Evolutionary conservation across 92 coral and sea anemone species (phyloP).

Genomic region (Epizoanthus ramosus): DNA sequence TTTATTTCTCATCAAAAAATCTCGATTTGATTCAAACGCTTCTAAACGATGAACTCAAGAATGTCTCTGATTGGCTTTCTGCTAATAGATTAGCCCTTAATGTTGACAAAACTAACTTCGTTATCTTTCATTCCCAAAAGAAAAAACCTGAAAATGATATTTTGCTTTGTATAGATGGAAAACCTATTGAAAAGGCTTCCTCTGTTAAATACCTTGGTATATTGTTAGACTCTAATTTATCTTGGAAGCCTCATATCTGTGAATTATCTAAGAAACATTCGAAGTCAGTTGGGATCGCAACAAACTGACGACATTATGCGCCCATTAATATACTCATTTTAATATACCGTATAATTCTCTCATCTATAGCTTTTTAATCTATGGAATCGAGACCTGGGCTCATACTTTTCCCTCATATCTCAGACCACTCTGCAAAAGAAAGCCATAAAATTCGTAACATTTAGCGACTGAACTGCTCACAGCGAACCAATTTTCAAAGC

Average conservation of each 20-base stretch:
- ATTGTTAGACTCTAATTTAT: neutral
- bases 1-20: neutral
- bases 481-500: too few species aligned
- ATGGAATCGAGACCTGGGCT: neutral
- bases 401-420: neutral
- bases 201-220: neutral
- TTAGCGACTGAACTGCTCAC: too few species aligned
- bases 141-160: neutral
- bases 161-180: neutral
- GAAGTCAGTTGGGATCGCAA: neutral
- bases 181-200: neutral
- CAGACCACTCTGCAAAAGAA: neutral
- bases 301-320: neutral
- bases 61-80: neutral
- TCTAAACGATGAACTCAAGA: neutral
- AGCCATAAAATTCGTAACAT: too few species aligned
- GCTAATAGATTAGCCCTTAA: neutral
- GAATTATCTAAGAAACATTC: neutral
- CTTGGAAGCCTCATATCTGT: conserved; percentile 17
- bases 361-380: neutral
- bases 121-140: neutral
- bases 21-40: neutral
- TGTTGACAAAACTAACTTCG: neutral
- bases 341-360: neutral
- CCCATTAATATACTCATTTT: neutral